Evolutionary conservation across 2,113 vertebrate species (phyloP), one percentile per base, ranked within the genome.

Genomic region (Planiliza haematocheilus): DNA sequence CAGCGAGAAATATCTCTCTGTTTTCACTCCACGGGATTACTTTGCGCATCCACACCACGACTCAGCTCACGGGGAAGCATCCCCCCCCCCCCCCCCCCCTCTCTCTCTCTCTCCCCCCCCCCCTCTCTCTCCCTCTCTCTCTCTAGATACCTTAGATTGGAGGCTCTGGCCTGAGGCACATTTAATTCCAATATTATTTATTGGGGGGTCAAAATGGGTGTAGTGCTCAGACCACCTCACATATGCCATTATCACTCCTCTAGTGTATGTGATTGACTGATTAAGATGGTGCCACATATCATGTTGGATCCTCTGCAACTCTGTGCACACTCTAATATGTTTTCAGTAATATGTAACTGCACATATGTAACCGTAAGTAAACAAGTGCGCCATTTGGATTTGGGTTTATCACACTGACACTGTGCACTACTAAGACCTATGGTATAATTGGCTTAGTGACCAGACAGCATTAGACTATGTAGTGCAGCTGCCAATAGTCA

Each of bases 401-500:
- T 24, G 59, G 67, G 51, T 74, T 89, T 67, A 68, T 77, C 55
- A 42, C 59, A 82, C 67, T 79, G 43, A 48, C 56, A 42, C 51
- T 59, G 51, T 59, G 43, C 34, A 21, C 37, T 17, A 2, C 45
- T 62, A 61, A 70, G 57, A 69, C 80, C 52, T 50, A 81, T 68
- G 70, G 69, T 77, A 50, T 91, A 91, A 91, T 90, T 88, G 87
- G 81, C 84, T 92, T 89, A 91, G 62, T 53, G 46, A 66, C 51
- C 69, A 74, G 76, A 76, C 64, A 52, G 75, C 11, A 68, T 79
- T 79, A 79, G 68, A 65, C 43, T 20, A 13, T 37, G 37, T 8
- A 10, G 59, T 65, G 36, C 70, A 74, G 52, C 67, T 82, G 73
- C 72, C 62, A 64, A 71, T 34, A 74, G 74, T 70, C 17, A 14